Percentiles rank a stretch among this genome's conserved stretches.
These are phyloP conservation scores for Lagria hirta DNA, from an alignment of 2,888 invertebrate genomes.

Conservation along the genomic window DNA sequence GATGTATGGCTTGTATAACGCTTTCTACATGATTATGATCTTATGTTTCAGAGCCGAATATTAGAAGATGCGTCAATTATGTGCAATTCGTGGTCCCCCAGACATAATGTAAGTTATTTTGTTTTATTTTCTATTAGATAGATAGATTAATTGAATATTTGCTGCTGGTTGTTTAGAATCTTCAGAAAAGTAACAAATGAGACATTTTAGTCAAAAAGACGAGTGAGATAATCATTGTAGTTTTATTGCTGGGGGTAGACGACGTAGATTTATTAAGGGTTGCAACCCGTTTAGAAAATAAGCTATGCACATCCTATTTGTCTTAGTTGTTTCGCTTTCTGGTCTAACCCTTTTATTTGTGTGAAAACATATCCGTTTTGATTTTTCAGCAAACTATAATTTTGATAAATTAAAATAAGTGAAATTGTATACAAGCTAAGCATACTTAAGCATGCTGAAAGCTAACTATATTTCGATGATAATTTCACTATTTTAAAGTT, in stretches of 20 bases:
- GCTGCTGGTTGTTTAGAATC: not conserved
- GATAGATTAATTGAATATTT: not conserved
- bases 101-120: slow-evolving; percentile 78
- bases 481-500: too few species aligned
- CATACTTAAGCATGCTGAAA: too few species aligned
- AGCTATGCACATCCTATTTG: slow-evolving; percentile 47
- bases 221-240: slow-evolving; percentile 56
- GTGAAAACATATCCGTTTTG: too few species aligned
- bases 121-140: slow-evolving; percentile 1
- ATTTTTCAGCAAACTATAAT: too few species aligned
- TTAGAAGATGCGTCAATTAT: slow-evolving; percentile 86
- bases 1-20: slow-evolving; percentile 8
- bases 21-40: too few species aligned
- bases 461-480: too few species aligned
- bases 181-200: not conserved
- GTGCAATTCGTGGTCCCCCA: slow-evolving; percentile 90
- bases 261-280: slow-evolving; percentile 52
- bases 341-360: too few species aligned
- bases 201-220: slow-evolving; percentile 45
- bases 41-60: slow-evolving; percentile 80
- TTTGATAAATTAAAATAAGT: too few species aligned
- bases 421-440: too few species aligned
- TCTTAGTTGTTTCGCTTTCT: too few species aligned
- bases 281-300: slow-evolving; percentile 49
- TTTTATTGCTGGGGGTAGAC: slow-evolving; percentile 50